Percentiles rank a stretch among this genome's conserved stretches.
Evolutionary conservation across 2,113 vertebrate species (phyloP).

Genomic region (Eleginops maclovinus): DNA sequence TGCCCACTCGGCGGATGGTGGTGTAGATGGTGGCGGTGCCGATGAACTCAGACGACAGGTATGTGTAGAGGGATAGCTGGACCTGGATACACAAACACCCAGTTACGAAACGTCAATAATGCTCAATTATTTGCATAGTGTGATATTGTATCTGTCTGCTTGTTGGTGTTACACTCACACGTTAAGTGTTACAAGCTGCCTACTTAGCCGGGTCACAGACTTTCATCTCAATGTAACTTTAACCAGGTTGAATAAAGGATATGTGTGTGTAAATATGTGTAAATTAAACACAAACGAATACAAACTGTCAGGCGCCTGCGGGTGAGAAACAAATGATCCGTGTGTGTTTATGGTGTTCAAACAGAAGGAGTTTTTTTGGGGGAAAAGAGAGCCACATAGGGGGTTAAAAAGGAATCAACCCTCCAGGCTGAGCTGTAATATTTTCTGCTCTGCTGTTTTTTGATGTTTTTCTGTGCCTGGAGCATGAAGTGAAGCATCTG

Average conservation of each 20-base stretch:
- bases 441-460: slow-evolving; percentile 45
- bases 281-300: slow-evolving; percentile 2
- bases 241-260: too few species aligned
- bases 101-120: not conserved
- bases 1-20: slow-evolving; percentile 97
- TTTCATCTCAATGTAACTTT: too few species aligned
- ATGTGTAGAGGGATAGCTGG: slow-evolving; percentile 96
- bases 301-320: not conserved
- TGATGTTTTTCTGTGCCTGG: slow-evolving; percentile 52
- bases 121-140: too few species aligned
- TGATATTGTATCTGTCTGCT: too few species aligned
- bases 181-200: too few species aligned
- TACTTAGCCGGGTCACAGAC: too few species aligned
- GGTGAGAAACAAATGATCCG: slow-evolving; percentile 20
- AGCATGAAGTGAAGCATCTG: slow-evolving; percentile 40
- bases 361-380: slow-evolving; percentile 40
- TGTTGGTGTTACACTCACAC: too few species aligned
- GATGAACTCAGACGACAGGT: slow-evolving; percentile 98
- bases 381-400: slow-evolving; percentile 11
- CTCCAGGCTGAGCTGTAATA: slow-evolving; percentile 11
- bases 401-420: slow-evolving; percentile 21
- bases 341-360: slow-evolving; percentile 29
- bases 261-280: too few species aligned
- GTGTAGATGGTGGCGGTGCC: slow-evolving; percentile 98
- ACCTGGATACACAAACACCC: slow-evolving; percentile 82